Evolutionary conservation across 1,140 invertebrate genomes (phyloP).

Genomic region (Gryllus bimaculatus): DNA sequence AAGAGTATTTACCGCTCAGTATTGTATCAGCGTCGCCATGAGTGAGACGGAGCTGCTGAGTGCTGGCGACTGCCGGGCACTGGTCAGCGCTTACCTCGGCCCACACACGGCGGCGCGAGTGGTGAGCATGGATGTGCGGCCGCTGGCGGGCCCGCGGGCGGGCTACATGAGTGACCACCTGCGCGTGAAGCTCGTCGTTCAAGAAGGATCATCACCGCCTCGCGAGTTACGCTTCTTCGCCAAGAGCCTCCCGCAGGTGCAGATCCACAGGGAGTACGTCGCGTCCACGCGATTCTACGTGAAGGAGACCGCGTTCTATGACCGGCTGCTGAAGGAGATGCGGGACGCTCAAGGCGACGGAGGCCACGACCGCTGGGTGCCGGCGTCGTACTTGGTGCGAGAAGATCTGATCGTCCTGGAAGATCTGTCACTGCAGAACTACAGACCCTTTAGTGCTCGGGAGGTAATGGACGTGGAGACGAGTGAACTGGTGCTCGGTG

Average conservation of each 20-base stretch:
- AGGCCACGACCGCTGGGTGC: background rate
- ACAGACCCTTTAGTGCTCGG: background rate
- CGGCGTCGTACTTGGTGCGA: background rate
- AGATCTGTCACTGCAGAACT: background rate
- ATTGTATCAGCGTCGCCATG: background rate
- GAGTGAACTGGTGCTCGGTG: background rate
- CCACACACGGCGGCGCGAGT: background rate
- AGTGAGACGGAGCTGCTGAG: background rate
- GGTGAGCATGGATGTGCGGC: background rate
- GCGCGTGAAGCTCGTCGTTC: background rate
- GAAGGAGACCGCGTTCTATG: background rate
- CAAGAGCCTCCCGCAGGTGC: background rate
- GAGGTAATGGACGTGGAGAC: background rate
- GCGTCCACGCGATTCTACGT: background rate
- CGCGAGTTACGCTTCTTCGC: background rate
- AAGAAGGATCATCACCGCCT: background rate
- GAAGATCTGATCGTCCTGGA: background rate
- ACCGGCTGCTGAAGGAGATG: background rate
- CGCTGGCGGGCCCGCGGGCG: background rate
- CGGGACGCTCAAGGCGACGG: background rate
- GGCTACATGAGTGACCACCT: background rate
- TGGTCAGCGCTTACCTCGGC: background rate
- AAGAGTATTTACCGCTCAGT: too few relatives aligned
- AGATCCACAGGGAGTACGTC: background rate
- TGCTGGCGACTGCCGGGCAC: background rate